These are phyloP conservation scores for Lacanobia wlatinum DNA, from an alignment of 2,888 invertebrate genomes.

Conservation along the genomic window DNA sequence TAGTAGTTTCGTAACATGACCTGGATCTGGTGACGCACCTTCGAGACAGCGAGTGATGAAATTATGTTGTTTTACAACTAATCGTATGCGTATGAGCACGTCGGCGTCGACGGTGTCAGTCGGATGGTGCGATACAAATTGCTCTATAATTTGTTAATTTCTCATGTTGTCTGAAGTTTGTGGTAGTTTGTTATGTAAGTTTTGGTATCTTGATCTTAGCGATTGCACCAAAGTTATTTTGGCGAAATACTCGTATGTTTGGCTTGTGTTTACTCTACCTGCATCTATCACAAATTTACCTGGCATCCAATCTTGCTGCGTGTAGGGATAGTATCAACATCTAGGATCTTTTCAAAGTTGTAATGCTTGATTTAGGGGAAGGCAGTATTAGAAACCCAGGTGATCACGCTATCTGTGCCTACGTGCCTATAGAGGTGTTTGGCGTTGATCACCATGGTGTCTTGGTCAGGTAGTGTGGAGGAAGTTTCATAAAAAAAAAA, in stretches of 20 bases:
- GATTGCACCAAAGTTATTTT: not conserved
- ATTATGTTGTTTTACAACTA: slow-evolving; percentile 70
- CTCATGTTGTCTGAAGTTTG: slow-evolving; percentile 39
- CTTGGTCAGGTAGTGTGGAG: too few species aligned
- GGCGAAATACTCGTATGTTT: not conserved
- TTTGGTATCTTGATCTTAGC: slow-evolving; percentile 14
- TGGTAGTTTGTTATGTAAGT: slow-evolving; percentile 38
- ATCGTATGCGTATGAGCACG: slow-evolving; percentile 57
- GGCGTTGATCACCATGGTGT: too few species aligned
- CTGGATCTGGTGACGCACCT: slow-evolving; percentile 71
- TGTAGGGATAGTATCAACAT: too few species aligned
- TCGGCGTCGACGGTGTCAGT: slow-evolving; percentile 52
- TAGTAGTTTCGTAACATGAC: slow-evolving; percentile 69
- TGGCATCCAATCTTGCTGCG: too few species aligned
- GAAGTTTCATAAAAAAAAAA: too few species aligned
- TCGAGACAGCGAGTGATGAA: slow-evolving; percentile 65
- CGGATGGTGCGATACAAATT: slow-evolving; percentile 60
- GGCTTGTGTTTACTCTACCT: too few species aligned
- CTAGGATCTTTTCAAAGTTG: too few species aligned
- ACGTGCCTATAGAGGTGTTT: too few species aligned
- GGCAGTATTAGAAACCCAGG: too few species aligned
- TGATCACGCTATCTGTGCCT: too few species aligned
- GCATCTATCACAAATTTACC: too few species aligned
- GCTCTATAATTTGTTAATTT: slow-evolving; percentile 60
- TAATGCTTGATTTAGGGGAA: too few species aligned